phyloP scores from a whole-genome alignment of 2,888 invertebrate species.

The Strigamia crassipes region DNA sequence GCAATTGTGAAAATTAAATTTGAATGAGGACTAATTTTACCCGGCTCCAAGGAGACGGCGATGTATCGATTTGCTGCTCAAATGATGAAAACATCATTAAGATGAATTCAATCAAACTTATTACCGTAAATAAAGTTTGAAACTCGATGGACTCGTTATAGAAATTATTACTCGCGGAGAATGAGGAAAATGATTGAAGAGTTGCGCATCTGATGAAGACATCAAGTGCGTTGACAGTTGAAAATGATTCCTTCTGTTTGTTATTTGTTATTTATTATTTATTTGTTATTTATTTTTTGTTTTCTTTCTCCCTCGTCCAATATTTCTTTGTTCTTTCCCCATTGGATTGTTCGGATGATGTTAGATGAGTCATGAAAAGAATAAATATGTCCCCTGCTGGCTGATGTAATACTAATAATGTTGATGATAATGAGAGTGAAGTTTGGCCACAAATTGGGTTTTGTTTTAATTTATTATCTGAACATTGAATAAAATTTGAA shows the following conservation, averaged over 20 bases:
- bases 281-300: neutral
- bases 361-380: slow-evolving; percentile 5
- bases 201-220: neutral
- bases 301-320: neutral
- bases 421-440: slow-evolving; percentile 36
- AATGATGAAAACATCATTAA: slow-evolving; percentile 42
- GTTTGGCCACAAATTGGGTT: slow-evolving; percentile 36
- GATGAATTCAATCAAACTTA: slow-evolving; percentile 36
- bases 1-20: slow-evolving; percentile 35
- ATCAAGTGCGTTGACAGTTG: slow-evolving; percentile 18
- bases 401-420: slow-evolving; percentile 39
- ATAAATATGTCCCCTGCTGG: slow-evolving; percentile 26
- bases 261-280: neutral
- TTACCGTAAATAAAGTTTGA: neutral
- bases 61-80: slow-evolving; percentile 38
- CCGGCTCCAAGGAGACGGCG: slow-evolving; percentile 34
- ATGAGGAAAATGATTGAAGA: neutral
- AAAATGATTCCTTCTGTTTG: slow-evolving; percentile 8
- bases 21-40: slow-evolving; percentile 36
- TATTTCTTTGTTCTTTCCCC: neutral
- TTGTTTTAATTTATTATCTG: slow-evolving; percentile 40
- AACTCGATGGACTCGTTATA: neutral
- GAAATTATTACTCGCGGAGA: slow-evolving; percentile 7
- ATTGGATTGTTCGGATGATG: neutral
- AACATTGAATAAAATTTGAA: slow-evolving; percentile 42